A percentile compares a stretch with the other conserved stretches of the same genome.
These are phyloP conservation scores for Heliconius himera DNA, from an alignment of 1,140 invertebrate genomes.

Conservation along the genomic window DNA sequence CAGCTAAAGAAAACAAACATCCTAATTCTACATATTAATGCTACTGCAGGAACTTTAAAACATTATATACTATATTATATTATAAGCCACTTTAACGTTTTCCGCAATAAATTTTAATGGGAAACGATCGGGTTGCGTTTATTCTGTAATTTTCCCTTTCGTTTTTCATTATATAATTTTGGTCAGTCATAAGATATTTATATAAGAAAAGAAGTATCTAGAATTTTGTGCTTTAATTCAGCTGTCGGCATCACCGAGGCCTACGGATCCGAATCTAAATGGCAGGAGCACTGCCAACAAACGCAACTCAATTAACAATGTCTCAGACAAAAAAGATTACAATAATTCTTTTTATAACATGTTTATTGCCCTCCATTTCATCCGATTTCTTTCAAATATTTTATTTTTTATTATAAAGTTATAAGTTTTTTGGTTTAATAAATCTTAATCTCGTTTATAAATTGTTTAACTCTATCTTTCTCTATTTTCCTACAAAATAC, in stretches of 20 bases:
- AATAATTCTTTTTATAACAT: conserved; percentile 38
- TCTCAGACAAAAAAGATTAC: conserved; percentile 34
- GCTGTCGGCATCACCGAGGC: conserved; percentile 24
- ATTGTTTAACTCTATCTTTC: not conserved
- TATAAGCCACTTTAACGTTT: not conserved
- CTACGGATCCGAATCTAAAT: conserved; percentile 54
- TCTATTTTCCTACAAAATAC: not conserved
- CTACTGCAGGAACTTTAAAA: not conserved
- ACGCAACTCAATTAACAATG: conserved; percentile 41
- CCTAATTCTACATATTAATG: not conserved
- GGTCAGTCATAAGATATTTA: not conserved
- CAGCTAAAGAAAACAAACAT: not conserved
- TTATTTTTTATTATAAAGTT: not conserved
- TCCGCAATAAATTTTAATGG: not conserved
- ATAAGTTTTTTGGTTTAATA: no score
- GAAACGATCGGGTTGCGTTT: not conserved
- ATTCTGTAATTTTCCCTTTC: not conserved
- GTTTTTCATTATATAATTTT: not conserved
- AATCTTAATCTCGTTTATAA: no score
- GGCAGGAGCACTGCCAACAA: conserved; percentile 60
- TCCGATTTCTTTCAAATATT: not conserved
- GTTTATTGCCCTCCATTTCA: not conserved
- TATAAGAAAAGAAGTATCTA: conserved; percentile 24
- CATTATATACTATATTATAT: not conserved
- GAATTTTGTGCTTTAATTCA: conserved; percentile 23